phyloP scores from a whole-genome alignment of 2,113 vertebrate species.

The Cyprinodon tularosa region DNA sequence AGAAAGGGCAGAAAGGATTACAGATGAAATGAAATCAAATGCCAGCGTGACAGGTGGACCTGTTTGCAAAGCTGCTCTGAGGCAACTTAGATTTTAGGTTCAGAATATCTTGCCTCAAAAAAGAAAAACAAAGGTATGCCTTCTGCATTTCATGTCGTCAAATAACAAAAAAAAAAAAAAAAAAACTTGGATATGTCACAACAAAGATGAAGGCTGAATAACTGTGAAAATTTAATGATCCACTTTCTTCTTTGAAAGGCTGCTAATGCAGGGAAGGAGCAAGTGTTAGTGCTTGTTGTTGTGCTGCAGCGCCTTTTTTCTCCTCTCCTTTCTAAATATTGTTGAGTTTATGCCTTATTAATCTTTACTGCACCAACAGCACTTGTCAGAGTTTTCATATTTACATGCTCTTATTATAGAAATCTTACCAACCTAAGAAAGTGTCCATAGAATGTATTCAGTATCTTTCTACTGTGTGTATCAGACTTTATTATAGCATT shows the following conservation, averaged over 20 bases:
- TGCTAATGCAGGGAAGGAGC: conserved; percentile 37
- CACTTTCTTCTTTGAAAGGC: conserved; percentile 43
- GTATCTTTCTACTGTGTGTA: neutral
- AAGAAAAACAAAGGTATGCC: conserved; percentile 14
- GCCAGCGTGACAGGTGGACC: neutral
- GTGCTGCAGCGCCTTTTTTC: neutral
- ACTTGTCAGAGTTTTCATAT: conserved; percentile 26
- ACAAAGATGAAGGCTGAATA: conserved; percentile 49
- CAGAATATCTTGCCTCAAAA: neutral
- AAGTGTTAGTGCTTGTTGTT: neutral
- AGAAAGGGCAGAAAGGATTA: neutral
- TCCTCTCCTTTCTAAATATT: conserved; percentile 1
- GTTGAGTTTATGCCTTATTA: conserved; percentile 13
- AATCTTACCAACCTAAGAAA: neutral
- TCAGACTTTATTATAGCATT: neutral
- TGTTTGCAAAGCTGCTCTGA: neutral
- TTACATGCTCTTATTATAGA: neutral
- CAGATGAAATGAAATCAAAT: conserved; percentile 19
- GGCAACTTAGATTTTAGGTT: conserved; percentile 9
- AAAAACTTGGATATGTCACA: conserved; percentile 16
- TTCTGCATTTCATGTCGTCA: conserved; percentile 27
- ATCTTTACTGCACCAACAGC: conserved; percentile 26
- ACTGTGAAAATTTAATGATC: conserved; percentile 54
- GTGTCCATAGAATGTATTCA: neutral
- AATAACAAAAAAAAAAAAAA: conserved; percentile 21